These are phyloP conservation scores for Colistium nudipinnis DNA, from an alignment of 2,113 vertebrate genomes.

Conservation along the genomic window DNA sequence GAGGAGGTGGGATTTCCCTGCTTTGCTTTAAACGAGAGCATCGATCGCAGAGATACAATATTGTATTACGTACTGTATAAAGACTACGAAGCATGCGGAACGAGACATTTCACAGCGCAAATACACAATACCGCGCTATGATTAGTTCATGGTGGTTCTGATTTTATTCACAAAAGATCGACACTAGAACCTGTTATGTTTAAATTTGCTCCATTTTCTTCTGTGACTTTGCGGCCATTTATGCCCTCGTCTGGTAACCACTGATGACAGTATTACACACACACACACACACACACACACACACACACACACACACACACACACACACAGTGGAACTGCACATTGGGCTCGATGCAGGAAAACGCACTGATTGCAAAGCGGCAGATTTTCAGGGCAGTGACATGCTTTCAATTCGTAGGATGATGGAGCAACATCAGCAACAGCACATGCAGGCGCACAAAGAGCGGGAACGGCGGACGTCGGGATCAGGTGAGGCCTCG, in stretches of 20 bases:
- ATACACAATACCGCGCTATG: no score
- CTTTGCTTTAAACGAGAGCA: neutral
- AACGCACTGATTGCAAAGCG: neutral
- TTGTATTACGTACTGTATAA: no score
- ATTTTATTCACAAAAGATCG: no score
- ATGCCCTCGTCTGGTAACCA: no score
- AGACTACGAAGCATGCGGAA: neutral
- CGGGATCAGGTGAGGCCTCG: constrained; percentile 82
- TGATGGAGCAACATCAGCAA: constrained; percentile 95
- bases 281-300: no score
- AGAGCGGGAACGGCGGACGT: constrained; percentile 92
- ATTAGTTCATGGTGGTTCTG: no score
- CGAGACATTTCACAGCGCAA: neutral
- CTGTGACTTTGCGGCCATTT: no score
- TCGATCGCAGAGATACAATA: neutral
- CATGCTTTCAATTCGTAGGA: constrained; percentile 77
- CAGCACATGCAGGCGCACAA: constrained; percentile 89
- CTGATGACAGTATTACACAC: no score
- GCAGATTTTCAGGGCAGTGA: constrained; percentile 10
- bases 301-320: no score
- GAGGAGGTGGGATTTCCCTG: constrained; percentile 84
- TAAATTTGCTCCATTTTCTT: neutral
- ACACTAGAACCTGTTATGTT: no score
- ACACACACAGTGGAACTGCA: neutral
- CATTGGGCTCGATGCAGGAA: neutral